A percentile compares a stretch with the other conserved stretches of the same genome.
Evolutionary conservation across 2,113 vertebrate species (phyloP).

Genomic region (Progne subis): DNA sequence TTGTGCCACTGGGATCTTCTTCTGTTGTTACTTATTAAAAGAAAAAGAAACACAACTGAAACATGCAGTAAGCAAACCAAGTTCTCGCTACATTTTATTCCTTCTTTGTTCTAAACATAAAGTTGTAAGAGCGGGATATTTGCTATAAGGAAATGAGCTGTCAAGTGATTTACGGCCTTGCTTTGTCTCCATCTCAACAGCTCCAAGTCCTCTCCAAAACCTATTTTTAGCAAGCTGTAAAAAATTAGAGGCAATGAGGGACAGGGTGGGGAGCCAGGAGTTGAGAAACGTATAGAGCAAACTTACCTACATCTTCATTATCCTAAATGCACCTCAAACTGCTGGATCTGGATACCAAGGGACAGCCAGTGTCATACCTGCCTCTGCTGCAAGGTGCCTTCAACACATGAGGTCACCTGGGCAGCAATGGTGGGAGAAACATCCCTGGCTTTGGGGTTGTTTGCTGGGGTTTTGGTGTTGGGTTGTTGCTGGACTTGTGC

Average conservation of each 20-base stretch:
- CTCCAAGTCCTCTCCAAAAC: background rate
- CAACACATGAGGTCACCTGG: background rate
- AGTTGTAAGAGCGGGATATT: background rate
- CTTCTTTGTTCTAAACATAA: background rate
- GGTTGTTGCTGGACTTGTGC: too few relatives aligned
- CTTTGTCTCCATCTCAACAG: background rate
- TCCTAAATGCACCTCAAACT: background rate
- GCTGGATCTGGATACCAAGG: rapidly evolving
- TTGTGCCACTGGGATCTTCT: background rate
- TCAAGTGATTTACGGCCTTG: conserved; percentile 24
- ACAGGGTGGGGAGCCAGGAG: background rate
- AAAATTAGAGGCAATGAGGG: conserved; percentile 1
- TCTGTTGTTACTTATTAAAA: background rate
- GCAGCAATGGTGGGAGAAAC: background rate
- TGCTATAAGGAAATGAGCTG: conserved; percentile 53
- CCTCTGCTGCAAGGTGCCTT: background rate
- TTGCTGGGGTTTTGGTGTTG: background rate
- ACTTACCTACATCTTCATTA: background rate
- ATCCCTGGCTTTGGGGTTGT: background rate
- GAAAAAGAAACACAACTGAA: background rate
- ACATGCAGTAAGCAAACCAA: background rate
- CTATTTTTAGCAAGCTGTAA: conserved; percentile 45
- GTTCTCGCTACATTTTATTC: background rate
- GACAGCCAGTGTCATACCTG: rapidly evolving
- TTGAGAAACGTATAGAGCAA: background rate